Percentiles rank a stretch among this genome's conserved stretches.
Evolutionary conservation across 2,888 invertebrate genomes (phyloP).

Genomic region (Plebejus argus): DNA sequence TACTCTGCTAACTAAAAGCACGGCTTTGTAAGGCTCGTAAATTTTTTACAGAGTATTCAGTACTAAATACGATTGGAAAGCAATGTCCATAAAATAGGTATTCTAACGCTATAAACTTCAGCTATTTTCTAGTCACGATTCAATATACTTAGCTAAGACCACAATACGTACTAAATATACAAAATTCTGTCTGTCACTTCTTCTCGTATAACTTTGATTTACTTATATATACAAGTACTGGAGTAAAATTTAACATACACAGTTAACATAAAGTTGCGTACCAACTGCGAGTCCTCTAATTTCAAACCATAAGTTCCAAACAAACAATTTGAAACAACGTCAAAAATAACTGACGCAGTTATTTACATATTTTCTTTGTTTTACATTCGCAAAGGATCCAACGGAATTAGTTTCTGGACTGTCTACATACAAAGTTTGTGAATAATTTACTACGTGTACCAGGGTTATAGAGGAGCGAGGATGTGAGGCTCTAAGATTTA

Average conservation of each 20-base stretch:
- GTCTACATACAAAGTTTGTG: constrained; percentile 63
- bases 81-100: background rate
- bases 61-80: constrained; percentile 6
- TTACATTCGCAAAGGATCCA: constrained; percentile 31
- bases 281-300: background rate
- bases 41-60: constrained; percentile 14
- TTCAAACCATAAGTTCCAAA: background rate
- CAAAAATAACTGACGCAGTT: constrained; percentile 30
- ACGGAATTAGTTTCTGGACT: constrained; percentile 59
- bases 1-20: constrained; percentile 24
- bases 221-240: background rate
- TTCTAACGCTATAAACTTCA: background rate
- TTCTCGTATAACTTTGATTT: background rate
- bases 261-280: background rate
- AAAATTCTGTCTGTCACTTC: background rate
- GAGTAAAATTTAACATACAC: background rate
- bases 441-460: constrained; percentile 63
- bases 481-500: constrained; percentile 36
- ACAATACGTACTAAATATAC: too few relatives aligned
- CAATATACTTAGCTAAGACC: background rate
- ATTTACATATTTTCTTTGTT: constrained; percentile 31
- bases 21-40: constrained; percentile 24
- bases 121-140: background rate
- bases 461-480: constrained; percentile 38
- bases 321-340: constrained; percentile 19